Percentiles rank a stretch among this genome's conserved stretches.
These are phyloP conservation scores for Spisula subtruncata DNA, from an alignment of 2,888 invertebrate species.

Conservation along the genomic window DNA sequence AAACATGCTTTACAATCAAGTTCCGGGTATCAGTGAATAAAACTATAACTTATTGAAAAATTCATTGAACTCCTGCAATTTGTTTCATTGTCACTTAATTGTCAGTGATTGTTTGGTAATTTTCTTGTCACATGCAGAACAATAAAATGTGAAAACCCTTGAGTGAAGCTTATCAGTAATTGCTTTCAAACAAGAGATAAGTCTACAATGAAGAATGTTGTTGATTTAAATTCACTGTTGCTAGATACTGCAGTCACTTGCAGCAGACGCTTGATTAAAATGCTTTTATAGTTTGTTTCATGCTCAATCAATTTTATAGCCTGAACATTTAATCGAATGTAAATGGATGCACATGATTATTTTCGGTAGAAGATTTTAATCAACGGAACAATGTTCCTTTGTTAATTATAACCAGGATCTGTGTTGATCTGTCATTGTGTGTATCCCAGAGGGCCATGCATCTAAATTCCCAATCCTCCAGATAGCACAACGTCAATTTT, in stretches of 20 bases:
- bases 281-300: constrained; percentile 3
- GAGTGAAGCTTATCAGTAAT: neutral
- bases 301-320: constrained; percentile 5
- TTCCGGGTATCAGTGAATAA: no score
- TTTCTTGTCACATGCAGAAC: neutral
- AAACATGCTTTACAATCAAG: no score
- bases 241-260: neutral
- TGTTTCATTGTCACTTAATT: neutral
- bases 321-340: constrained; percentile 6
- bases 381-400: constrained; percentile 12
- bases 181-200: constrained; percentile 6
- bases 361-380: neutral
- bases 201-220: neutral
- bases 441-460: no score
- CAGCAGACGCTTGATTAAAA: neutral
- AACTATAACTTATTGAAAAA: no score
- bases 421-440: neutral
- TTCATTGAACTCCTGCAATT: no score
- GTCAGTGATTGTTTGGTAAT: neutral
- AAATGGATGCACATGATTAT: neutral
- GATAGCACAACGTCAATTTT: no score
- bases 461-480: no score
- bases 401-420: constrained; percentile 13
- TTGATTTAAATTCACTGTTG: neutral
- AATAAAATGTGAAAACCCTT: neutral